Conservation (phyloP, 2,797 vertebrate genomes). For the Rhinatrema bivittatum region DNA sequence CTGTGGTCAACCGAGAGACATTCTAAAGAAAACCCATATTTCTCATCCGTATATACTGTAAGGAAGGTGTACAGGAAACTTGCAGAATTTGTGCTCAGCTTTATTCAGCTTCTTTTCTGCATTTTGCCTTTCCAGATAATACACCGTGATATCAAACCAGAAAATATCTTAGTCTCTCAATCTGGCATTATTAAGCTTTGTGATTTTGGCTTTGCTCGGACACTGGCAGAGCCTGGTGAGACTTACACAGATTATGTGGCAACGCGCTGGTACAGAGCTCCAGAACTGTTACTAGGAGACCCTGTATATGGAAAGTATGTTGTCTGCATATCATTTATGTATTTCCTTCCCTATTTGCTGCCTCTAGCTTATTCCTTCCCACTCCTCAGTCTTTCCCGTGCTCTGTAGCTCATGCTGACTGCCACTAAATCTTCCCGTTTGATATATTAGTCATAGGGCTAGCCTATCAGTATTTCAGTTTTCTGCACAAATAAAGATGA, state of each 20-base stretch:
- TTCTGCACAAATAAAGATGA: too few relatives aligned
- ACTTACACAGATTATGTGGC: conserved; percentile 45
- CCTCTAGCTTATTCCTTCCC: background rate
- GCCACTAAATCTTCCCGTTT: too few relatives aligned
- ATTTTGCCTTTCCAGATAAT: conserved; percentile 45
- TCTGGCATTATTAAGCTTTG: conserved; percentile 46
- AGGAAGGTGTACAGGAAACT: too few relatives aligned
- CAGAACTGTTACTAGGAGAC: conserved; percentile 45
- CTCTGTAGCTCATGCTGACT: too few relatives aligned
- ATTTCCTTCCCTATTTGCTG: background rate
- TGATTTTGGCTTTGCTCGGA: conserved; percentile 53
- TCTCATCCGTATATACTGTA: too few relatives aligned
- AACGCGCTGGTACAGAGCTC: conserved; percentile 41
- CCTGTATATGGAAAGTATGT: conserved; percentile 38
- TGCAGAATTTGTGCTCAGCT: too few relatives aligned
- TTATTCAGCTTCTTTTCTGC: conserved; percentile 8
- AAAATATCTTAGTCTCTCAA: conserved; percentile 47
- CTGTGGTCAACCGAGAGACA: too few relatives aligned
- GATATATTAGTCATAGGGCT: too few relatives aligned
- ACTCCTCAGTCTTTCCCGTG: too few relatives aligned
- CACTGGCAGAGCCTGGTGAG: conserved; percentile 36
- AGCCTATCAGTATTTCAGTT: too few relatives aligned
- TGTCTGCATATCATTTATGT: too few relatives aligned
- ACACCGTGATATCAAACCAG: conserved; percentile 48
- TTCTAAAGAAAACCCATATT: too few relatives aligned